Base-by-base conservation (phyloP, 92 coral and sea anemone species). In the Montipora capitata region DNA sequence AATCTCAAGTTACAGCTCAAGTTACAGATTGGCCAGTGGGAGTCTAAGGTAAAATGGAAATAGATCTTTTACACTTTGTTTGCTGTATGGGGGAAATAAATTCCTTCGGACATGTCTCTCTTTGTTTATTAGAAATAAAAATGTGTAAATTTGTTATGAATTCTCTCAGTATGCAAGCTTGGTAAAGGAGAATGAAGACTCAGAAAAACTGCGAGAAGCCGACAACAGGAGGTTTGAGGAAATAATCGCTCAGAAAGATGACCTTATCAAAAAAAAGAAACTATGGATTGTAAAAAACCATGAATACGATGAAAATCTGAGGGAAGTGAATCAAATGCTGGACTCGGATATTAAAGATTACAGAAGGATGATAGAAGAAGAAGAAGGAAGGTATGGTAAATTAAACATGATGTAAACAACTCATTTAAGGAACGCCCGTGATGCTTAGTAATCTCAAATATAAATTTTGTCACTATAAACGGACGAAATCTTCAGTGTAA, bases 321-420 rank as follows among this genome's bases (percentile, higher is more conserved):
- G 88, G 99, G 94, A 95, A 45, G 97, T 96, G 52, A 96, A 96
- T 58, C 91, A 90, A 3, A 97, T 97, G 51, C 82, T 96, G 5
- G 99, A 96, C 71, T 87, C 90, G 96, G 99, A 96, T 77, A 91
- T 96, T 8, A 89, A 86, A 17, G 99, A 95, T 3, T 96, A 96
- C 77, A 92, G 97, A 56, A 96, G 92, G 80, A 78, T 96, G 76
- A 74, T 96, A 61, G 97, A 96, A 74, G 96, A 94, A 13, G 99
- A 94, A 57, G 99, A 96, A 79, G 80, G 83, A 44, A 96, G 99
- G 99, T 96, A 56, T 40, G 68, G n/a, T 2, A 68, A 68, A 38
- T 43, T 67, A 17, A 27, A 39, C 39, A 17, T 20, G 0, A 51
- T 51, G 57, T 51, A 7, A 51, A 49, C 56, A 49, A 49, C 56